Percentiles rank a stretch among this genome's conserved stretches.
Conservation (phyloP, 2,113 vertebrate species). For the Anoura caudifer region DNA sequence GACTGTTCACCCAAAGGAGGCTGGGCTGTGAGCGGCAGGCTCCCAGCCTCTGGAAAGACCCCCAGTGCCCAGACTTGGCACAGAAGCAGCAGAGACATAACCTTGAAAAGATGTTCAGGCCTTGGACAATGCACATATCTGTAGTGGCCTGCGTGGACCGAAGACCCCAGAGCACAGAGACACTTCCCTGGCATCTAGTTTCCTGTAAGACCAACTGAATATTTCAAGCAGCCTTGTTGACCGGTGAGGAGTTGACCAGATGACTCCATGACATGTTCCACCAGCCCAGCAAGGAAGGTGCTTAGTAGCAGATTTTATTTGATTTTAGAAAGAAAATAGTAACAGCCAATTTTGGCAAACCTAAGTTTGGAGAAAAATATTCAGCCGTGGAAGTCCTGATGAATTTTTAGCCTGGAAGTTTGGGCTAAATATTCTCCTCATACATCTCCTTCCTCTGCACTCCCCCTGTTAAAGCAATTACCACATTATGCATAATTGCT, state of each 20-base stretch:
- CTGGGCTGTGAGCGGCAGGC: neutral
- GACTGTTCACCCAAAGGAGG: fast-evolving
- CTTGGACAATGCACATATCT: fast-evolving
- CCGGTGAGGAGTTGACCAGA: neutral
- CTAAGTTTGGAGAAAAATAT: neutral
- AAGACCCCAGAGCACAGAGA: neutral
- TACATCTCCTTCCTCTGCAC: neutral
- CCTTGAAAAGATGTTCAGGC: neutral
- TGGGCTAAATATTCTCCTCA: neutral
- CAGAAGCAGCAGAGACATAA: neutral
- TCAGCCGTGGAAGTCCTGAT: neutral
- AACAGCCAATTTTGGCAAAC: neutral
- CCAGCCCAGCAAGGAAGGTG: neutral
- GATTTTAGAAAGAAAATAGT: neutral
- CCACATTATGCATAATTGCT: neutral
- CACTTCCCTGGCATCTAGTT: neutral
- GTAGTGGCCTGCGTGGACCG: neutral
- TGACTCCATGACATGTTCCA: neutral
- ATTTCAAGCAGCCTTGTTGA: fast-evolving
- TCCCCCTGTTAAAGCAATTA: neutral
- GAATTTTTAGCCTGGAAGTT: neutral
- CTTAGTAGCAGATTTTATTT: neutral
- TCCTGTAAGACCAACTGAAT: neutral
- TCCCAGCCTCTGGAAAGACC: neutral
- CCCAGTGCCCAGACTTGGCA: neutral